Base-by-base conservation (phyloP, 1,140 invertebrate species). In the Drosophila pachea region DNA sequence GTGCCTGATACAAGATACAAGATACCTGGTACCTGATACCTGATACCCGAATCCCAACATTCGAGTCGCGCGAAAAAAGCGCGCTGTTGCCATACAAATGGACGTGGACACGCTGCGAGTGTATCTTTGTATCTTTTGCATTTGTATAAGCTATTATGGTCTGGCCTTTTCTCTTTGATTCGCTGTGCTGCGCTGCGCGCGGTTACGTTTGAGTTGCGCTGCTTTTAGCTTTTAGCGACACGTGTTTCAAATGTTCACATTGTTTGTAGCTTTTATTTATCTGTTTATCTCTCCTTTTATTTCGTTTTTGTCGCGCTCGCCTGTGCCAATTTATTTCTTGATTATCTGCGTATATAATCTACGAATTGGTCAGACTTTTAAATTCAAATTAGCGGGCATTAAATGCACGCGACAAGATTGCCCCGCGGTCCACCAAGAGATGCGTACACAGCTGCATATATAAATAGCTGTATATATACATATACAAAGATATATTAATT, bases 241-340 rank as follows among this genome's bases (percentile, higher is more conserved):
- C 81, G 81, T 86, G 81, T 86, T 86, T 86, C 82, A 77, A 86
- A 86, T 86, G 74, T 71, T 74, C 64, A 72, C 47, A 70, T 71
- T 60, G 62, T 74, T 74, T 50, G 52, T 66, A 73, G 58, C 63
- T 69, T 42, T 65, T 76, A 63, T 66, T 47, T 52, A 59, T 64
- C 47, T 64, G 11, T 35, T 54, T 42, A 61, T 70, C 36, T 40
- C n/a, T 56, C 33, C 12, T 38, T 36, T 53, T 16, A 43, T 48
- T 31, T 47, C 14, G 6, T 14, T 11, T 62, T 68, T 71, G 56
- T 61, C 63, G 61, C 68, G 50, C 52, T 68, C 11, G 66, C 65
- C 49, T 79, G 79, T 79, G 79, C 79, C 79, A 81, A 82, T 86
- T 86, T 86, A 86, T 86, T 86, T 86, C 58, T 86, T 77, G 73